A percentile compares a stretch with the other conserved stretches of the same genome.
Conservation (phyloP, 2,797 vertebrate species). For the Allobates femoralis region DNA sequence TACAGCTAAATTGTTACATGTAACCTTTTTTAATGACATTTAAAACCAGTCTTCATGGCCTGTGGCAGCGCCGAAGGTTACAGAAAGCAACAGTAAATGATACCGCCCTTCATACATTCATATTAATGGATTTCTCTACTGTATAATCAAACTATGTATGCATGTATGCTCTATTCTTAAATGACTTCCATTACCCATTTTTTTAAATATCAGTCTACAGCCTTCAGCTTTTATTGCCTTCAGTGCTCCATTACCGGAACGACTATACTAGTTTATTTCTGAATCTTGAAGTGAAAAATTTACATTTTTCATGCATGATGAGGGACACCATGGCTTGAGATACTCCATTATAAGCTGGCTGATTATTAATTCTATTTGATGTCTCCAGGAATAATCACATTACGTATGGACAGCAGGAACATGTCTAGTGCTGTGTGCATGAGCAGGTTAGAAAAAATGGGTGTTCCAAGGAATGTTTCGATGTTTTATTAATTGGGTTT, state of each 20-base stretch:
- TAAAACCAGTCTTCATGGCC: not conserved
- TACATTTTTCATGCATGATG: conserved; percentile 1
- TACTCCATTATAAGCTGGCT: not conserved
- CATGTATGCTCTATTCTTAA: not conserved
- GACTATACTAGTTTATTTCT: not conserved
- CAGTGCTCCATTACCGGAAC: not conserved
- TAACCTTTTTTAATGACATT: conserved; percentile 22
- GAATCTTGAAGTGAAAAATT: not conserved
- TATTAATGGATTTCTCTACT: not conserved
- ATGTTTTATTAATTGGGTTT: not conserved
- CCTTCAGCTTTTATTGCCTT: not conserved
- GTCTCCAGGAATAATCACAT: not conserved
- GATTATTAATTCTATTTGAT: conserved; percentile 10
- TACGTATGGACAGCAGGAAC: not conserved
- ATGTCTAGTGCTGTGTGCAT: not conserved
- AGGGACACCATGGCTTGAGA: not conserved
- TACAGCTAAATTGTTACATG: not conserved
- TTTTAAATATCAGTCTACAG: not conserved
- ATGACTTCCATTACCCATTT: not conserved
- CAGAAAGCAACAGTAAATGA: not conserved
- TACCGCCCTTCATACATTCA: not conserved
- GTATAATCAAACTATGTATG: not conserved
- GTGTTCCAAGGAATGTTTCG: not conserved
- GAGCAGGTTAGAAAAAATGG: not conserved
- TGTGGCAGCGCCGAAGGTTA: not conserved